Base-by-base conservation (phyloP, 2,888 invertebrate species). In the Watsonalla binaria region DNA sequence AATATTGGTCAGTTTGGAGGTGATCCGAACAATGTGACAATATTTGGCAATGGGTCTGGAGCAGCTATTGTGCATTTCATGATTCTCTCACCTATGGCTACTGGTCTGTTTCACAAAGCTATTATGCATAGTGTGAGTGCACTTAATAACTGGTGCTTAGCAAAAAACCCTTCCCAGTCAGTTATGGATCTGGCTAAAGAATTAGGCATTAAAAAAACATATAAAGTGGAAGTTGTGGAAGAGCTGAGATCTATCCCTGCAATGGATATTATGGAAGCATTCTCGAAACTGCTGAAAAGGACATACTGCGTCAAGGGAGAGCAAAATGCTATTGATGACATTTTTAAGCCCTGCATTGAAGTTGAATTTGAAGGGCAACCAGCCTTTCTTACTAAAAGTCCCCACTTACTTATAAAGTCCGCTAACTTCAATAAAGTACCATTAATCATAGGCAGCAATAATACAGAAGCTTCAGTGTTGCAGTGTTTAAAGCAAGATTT, bases 41-140 rank as follows among this genome's bases (percentile, higher is more conserved):
- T 92, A 61, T 90, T 91, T 65, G 92, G 92, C 45, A 82, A 79
- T 62, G 81, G 89, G 57, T 73, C 89, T 2, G 92, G 92, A 8
- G 91, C 84, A 39, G 84, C 91, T 0, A 76, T 84, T 9, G 84
- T 85, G 1, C 92, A 92, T 64, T 78, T 84, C 15, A 81, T 92
- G 77, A 85, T 87, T 75, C 63, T 92, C 6, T 91, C 91, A 1
- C 90, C 91, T 1, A 85, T 89, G 83, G 88, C 91, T 6, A 61
- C 74, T 14, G 90, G 90, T 15, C 66, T 90, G 14, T 91, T 90
- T 61, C 90, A 91, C 59, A 89, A 86, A 70, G 88, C 84, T 6
- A 86, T 91, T 42, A 75, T 88, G 53, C 89, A 90, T 74, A 90
- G 90, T 63, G 85, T 82, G 6, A 80, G 85, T 63, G 88, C 89